Evolutionary conservation across 2,797 vertebrate genomes (phyloP).

Genomic region (Crenichthys baileyi): DNA sequence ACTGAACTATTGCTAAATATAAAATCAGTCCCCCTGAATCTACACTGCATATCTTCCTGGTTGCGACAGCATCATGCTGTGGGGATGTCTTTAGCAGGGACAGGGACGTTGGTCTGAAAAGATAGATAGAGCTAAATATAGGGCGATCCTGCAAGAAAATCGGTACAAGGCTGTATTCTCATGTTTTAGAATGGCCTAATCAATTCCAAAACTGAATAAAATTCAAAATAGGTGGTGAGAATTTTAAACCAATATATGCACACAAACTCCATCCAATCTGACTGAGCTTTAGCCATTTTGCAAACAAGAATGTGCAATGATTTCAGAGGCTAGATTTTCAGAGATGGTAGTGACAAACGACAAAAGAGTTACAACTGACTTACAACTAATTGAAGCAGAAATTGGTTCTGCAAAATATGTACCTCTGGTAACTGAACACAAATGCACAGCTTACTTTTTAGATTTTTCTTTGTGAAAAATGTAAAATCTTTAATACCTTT

Average conservation of each 20-base stretch:
- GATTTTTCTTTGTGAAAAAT: neutral
- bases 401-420: neutral
- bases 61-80: neutral
- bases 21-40: neutral
- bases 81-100: neutral
- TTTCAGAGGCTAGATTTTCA: neutral
- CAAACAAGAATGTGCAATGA: neutral
- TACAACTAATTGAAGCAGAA: neutral
- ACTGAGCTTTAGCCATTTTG: neutral
- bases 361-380: neutral
- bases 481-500: neutral
- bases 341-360: neutral
- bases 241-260: neutral
- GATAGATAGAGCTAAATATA: no score
- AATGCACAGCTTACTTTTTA: neutral
- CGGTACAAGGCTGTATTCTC: no score
- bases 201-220: neutral
- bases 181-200: neutral
- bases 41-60: neutral
- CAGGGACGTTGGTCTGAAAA: neutral
- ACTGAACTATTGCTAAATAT: neutral
- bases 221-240: neutral
- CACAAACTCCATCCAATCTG: neutral
- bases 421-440: neutral
- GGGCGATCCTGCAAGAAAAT: neutral